phyloP scores from a whole-genome alignment of 37 sponge, comb jelly and placozoan species.

The Beroe ovata region DNA sequence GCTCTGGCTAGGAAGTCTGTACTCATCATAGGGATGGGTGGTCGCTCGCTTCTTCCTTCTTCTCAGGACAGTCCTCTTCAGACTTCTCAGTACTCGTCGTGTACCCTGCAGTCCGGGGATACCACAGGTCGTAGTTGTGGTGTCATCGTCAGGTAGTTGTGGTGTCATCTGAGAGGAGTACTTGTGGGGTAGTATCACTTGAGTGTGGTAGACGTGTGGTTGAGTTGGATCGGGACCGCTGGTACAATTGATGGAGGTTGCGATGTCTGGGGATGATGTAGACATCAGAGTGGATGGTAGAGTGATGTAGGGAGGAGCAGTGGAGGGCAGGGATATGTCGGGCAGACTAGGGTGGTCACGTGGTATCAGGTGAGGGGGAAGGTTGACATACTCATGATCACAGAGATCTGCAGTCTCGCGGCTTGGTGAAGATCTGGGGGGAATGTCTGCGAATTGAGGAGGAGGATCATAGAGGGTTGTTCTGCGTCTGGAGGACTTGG shows the following conservation, averaged over 20 bases:
- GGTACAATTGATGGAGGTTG: not conserved
- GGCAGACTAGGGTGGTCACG: not conserved
- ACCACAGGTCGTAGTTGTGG: not conserved
- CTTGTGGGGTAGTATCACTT: not conserved
- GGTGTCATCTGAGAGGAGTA: not conserved
- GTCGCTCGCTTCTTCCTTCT: not conserved
- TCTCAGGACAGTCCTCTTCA: not conserved
- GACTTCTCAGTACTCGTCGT: not conserved
- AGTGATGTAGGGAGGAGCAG: not conserved
- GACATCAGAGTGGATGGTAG: not conserved
- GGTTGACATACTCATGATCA: not conserved
- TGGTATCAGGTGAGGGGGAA: not conserved
- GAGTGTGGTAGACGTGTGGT: not conserved
- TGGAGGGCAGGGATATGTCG: not conserved
- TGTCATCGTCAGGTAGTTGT: not conserved
- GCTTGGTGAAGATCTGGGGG: not conserved
- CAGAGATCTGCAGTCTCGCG: not conserved
- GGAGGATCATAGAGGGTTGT: not conserved
- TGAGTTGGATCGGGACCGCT: too few species aligned
- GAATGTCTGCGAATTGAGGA: not conserved
- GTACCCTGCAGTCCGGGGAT: not conserved
- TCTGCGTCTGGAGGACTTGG: not conserved
- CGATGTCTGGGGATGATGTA: not conserved
- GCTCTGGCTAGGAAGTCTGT: not conserved
- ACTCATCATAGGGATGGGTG: not conserved